A percentile compares a stretch with the other conserved stretches of the same genome.
Evolutionary conservation across 2,797 vertebrate genomes (phyloP).

Genomic region (Sorex maritimensis): DNA sequence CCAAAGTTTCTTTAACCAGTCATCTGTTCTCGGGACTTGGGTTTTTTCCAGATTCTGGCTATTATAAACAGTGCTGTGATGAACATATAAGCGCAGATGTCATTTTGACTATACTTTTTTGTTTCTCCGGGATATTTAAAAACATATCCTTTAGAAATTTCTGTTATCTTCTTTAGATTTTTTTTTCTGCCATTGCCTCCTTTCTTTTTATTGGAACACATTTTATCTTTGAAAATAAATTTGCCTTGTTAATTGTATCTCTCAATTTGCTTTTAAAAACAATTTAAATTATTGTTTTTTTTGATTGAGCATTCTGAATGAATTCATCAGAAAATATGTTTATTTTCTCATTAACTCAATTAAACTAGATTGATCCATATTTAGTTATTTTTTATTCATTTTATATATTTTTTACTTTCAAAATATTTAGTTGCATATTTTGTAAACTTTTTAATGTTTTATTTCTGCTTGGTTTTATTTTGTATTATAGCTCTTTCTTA

Average conservation of each 20-base stretch:
- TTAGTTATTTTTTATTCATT: slow-evolving; percentile 46
- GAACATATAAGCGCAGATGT: too few relatives aligned
- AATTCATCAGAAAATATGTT: not conserved
- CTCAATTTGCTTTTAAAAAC: not conserved
- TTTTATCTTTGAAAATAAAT: slow-evolving; percentile 28
- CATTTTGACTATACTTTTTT: too few relatives aligned
- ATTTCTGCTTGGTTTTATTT: slow-evolving; percentile 31
- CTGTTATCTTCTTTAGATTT: slow-evolving; percentile 25
- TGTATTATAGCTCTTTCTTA: not conserved
- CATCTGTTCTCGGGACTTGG: too few relatives aligned
- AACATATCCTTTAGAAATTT: not conserved
- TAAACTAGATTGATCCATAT: slow-evolving; percentile 31
- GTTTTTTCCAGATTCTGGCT: too few relatives aligned
- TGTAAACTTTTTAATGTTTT: slow-evolving; percentile 32
- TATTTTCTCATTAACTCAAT: slow-evolving; percentile 38
- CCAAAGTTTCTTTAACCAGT: too few relatives aligned
- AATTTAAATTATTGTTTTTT: slow-evolving; percentile 25
- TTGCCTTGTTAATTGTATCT: not conserved
- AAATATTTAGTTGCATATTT: slow-evolving; percentile 42
- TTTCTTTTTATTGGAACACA: not conserved
- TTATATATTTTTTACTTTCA: not conserved
- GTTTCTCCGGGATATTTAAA: not conserved
- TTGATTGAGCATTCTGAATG: not conserved
- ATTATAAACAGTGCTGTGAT: too few relatives aligned
- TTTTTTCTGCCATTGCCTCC: not conserved